Base-by-base conservation (phyloP, 1,140 invertebrate genomes). In the Linepithema humile region DNA sequence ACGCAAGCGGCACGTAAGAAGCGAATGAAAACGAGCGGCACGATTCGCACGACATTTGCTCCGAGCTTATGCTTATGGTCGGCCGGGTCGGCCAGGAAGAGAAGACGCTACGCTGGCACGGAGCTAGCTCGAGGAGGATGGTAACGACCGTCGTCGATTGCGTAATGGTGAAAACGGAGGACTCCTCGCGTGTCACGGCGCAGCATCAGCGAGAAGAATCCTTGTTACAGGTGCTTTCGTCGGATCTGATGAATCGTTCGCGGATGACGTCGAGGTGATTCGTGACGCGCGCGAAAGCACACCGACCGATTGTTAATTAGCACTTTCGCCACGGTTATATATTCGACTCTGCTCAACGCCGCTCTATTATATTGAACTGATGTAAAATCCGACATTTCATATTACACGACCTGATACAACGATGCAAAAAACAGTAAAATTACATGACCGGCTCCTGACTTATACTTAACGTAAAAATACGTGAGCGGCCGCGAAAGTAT, bases 41-140 rank as follows among this genome's bases (percentile, higher is more conserved):
- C 59, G 86, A 85, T 85, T 88, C 87, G 87, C 87, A 88, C 87
- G 87, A 88, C 86, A 88, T 88, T 88, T 88, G 87, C 45, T 26
- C 40, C 62, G 53, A 59, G 60, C 50, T 69, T 60, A 83, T 62
- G 85, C 60, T 17, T 45, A n/a, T n/a, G 23, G 6, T 53, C 55
- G 80, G 6, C 40, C 45, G n/a, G 83, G 64, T 82, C 82, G 62
- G 77, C 83, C 72, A 87, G 85, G 85, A 87, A 88, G 83, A 87
- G 73, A 75, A 38, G 87, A 88, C 69, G 65, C 77, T 29, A 12
- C 83, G 45, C 38, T 50, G 23, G 57, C n/a, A 20, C 6, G 35
- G 20, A 43, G 77, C 67, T 82, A 59, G 55, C 78, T 59, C 40
- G 50, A 17, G 38, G 29, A 73, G 40, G 78, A 60, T 43, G n/a